Evolutionary conservation across 30 jellyfish, hydroid and myxozoan species (phyloP), one percentile per base, ranked within the genome.

Genomic region (Pelagia noctiluca): DNA sequence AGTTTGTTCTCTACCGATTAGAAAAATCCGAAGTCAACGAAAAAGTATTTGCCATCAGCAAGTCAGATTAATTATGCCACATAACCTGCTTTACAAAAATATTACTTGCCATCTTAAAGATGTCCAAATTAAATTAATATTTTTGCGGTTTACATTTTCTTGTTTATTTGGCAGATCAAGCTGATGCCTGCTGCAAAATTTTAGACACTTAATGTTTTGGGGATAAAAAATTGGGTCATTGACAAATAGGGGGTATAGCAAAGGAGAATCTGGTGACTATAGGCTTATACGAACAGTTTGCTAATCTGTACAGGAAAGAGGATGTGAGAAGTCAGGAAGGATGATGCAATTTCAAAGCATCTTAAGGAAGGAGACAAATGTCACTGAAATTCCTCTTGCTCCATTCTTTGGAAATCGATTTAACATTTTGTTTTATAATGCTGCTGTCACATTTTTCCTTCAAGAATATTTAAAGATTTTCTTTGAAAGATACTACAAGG

Each of bases 101-200:
- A n/a, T n/a, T n/a, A n/a, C n/a, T n/a, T n/a, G n/a, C n/a, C n/a
- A n/a, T n/a, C n/a, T n/a, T n/a, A n/a, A 69, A 69, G 63, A 3
- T 82, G 66, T 3, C 24, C 16, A 47, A 30, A 2, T 21, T 29
- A 10, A 70, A 82, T 53, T 48, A n/a, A 62, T 13, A 72, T 74
- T 54, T 84, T 63, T 84, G 94, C 42, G 84, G 90, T 19, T 29
- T 84, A 42, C 95, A 84, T 34, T 84, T 8, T 48, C 26, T 84
- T 19, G 92, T 84, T 30, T 90, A 78, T 0, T 63, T 84, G 0
- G 91, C 92, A 26, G 91, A 84, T 47, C 90, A 84, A 67, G n/a
- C 82, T 0, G 84, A 64, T n/a, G 93, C 90, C 4, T 68, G 69
- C 32, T 63, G 53, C 8, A 64, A 64, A 24, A 26, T 86, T 7